Percentiles rank a stretch among this genome's conserved stretches.
These are phyloP conservation scores for Myrmecophaga tridactyla DNA, from an alignment of 2,113 vertebrate species.

Conservation along the genomic window DNA sequence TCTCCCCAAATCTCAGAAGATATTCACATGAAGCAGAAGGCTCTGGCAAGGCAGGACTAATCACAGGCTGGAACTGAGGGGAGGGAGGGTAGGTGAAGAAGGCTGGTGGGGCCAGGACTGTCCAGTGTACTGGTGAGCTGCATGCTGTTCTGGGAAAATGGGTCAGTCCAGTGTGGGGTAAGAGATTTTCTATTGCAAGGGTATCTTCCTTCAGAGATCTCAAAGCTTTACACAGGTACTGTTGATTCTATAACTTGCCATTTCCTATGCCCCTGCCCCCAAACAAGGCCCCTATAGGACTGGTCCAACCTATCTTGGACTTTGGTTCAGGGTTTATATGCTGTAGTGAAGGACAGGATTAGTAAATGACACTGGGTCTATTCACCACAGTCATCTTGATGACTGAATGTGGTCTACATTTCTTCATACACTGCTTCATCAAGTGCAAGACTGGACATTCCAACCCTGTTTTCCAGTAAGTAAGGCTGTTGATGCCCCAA, in stretches of 20 bases:
- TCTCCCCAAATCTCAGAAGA: background rate
- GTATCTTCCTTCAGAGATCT: background rate
- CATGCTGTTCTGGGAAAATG: background rate
- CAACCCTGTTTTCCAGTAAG: conserved; percentile 6
- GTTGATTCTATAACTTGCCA: background rate
- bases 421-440: background rate
- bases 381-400: background rate
- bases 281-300: background rate
- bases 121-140: background rate
- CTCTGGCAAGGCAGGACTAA: background rate
- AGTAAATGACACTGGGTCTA: background rate
- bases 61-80: background rate
- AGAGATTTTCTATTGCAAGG: background rate
- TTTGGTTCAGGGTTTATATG: background rate
- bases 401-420: background rate
- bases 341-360: background rate
- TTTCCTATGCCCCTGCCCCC: background rate
- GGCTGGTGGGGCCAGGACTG: background rate
- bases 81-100: background rate
- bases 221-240: background rate
- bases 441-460: conserved; percentile 12
- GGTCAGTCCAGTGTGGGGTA: background rate
- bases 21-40: background rate
- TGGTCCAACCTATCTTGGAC: background rate
- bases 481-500: background rate